phyloP scores from a whole-genome alignment of 2,797 vertebrate genomes.

The Brotula barbata region DNA sequence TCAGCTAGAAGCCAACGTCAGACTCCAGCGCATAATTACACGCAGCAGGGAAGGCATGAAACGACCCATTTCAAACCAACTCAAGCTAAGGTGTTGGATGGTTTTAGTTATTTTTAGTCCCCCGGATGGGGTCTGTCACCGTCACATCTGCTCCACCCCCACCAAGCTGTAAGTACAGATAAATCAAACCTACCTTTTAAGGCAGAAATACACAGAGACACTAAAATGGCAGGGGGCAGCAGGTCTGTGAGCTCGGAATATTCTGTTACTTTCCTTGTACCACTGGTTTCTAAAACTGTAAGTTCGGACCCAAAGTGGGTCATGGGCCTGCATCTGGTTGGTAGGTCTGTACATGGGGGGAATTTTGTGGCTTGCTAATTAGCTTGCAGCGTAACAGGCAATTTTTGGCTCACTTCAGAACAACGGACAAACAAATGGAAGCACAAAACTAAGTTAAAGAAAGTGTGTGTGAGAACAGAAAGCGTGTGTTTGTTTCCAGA shows the following conservation, averaged over 20 bases:
- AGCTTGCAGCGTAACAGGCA: constrained; percentile 23
- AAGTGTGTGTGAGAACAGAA: not conserved
- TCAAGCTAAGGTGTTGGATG: constrained; percentile 38
- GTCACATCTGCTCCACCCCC: constrained; percentile 58
- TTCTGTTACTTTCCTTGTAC: constrained; percentile 17
- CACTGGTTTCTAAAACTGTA: constrained; percentile 27
- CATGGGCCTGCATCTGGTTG: constrained; percentile 18
- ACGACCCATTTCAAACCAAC: constrained; percentile 46
- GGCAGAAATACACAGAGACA: constrained; percentile 50
- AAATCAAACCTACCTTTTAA: constrained; percentile 70
- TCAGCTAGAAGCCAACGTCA: constrained; percentile 12
- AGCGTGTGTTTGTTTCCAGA: constrained; percentile 11
- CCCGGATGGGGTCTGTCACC: constrained; percentile 56
- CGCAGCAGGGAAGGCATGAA: constrained; percentile 24
- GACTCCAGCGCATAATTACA: constrained; percentile 18
- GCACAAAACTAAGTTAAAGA: not conserved
- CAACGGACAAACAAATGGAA: constrained; percentile 15
- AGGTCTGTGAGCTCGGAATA: constrained; percentile 16
- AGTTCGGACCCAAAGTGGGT: constrained; percentile 23
- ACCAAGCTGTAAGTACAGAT: constrained; percentile 47
- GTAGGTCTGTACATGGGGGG: constrained; percentile 14
- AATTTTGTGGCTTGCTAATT: constrained; percentile 29
- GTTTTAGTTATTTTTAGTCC: constrained; percentile 62
- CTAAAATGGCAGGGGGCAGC: constrained; percentile 12
- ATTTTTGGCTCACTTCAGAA: constrained; percentile 37